Base-by-base conservation (phyloP, 2,888 invertebrate genomes). In the Camponotus fellah region DNA sequence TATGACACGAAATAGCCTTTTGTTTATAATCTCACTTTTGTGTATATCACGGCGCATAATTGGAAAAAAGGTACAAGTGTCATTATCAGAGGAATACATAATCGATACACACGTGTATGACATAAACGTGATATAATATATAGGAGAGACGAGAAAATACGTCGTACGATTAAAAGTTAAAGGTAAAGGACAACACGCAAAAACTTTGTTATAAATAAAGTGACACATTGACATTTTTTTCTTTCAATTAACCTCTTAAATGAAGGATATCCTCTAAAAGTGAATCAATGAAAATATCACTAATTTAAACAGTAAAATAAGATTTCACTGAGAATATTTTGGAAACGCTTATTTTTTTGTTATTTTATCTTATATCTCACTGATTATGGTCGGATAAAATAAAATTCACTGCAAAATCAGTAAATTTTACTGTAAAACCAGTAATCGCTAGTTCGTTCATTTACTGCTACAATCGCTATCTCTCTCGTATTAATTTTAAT, bases 21-120 rank as follows among this genome's bases (percentile, higher is more conserved):
- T 71, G 85, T 86, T 76, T 76, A 76, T 32, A 71, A 60, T 58
- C 86, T 60, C 72, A 65, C 84, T 86, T 81, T 65, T 56, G 65
- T 56, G 32, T 17, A 14, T 56, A 26, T 26, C 76, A 64, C 40
- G 26, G 40, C 26, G 37, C 43, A 65, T 76, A 56, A 85, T 84
- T 76, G 40, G 14, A 5, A 3, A 84, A 84, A 66, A 40, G 37
- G 34, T 21, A 34, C 6, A 46, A 26, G 8, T 79, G 43, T 58
- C 43, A 32, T 56, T 14, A 40, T 5, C 3, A 26, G 32, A 77
- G 12, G 12, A 43, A 21, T 21, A 43, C 5, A 56, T 26, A 37
- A 4, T 56, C 32, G 43, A 58, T 53, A 53, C 26, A 10, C 56
- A 37, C 4, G n/a, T 37, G 12, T n/a, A 6, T 10, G 5, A 34